Conservation (phyloP, 2,113 vertebrate genomes). For the Capreolus pygargus region DNA sequence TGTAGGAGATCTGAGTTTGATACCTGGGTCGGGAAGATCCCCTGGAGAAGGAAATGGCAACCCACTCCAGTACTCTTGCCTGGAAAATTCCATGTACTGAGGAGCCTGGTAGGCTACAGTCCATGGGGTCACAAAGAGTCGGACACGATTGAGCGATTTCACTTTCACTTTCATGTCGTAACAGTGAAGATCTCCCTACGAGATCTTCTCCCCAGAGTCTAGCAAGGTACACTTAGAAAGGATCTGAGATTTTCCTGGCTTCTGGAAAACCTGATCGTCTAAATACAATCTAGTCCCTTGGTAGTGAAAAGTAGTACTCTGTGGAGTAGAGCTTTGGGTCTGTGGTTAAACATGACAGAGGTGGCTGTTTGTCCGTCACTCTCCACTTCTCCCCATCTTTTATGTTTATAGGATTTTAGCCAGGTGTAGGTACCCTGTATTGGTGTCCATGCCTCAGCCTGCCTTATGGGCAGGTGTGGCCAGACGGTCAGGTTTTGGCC, state of each 20-base stretch:
- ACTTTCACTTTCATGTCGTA: not conserved
- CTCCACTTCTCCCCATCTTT: not conserved
- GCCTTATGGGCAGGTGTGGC: not conserved
- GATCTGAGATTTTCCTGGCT: not conserved
- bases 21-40: not conserved
- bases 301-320: not conserved
- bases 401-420: not conserved
- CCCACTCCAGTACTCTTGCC: not conserved
- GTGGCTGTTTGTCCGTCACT: not conserved
- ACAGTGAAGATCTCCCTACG: not conserved
- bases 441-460: not conserved
- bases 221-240: not conserved
- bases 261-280: not conserved
- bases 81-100: not conserved
- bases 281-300: not conserved
- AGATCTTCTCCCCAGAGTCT: not conserved
- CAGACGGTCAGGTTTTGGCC: not conserved
- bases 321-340: not conserved
- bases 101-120: not conserved
- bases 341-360: not conserved
- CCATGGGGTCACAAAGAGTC: not conserved
- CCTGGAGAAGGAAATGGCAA: not conserved
- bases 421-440: not conserved
- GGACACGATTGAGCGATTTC: rapidly evolving
- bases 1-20: too few relatives aligned